Percentiles rank a stretch among this genome's conserved stretches.
Conservation (phyloP, 1,140 invertebrate species). For the Sitobion miscanthi region DNA sequence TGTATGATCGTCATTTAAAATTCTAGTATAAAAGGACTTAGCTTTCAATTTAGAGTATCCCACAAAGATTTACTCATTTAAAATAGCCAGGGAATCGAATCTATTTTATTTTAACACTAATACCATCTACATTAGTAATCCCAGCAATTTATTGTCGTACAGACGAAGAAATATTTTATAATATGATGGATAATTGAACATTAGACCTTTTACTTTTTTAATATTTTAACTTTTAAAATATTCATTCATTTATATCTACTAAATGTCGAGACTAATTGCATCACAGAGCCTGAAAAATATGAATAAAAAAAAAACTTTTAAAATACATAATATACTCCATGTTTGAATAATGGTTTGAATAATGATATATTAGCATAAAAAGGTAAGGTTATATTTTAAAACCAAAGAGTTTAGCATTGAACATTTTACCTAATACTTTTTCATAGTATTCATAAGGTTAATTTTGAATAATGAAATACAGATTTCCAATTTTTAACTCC, state of each 20-base stretch:
- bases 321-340: neutral
- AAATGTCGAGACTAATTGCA: neutral
- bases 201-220: neutral
- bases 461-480: neutral
- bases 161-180: neutral
- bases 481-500: neutral
- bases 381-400: slow-evolving; percentile 9
- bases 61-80: neutral
- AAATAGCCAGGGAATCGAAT: neutral
- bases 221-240: neutral
- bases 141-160: neutral
- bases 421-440: neutral
- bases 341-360: slow-evolving; percentile 6
- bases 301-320: neutral
- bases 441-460: neutral
- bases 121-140: no score
- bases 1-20: neutral
- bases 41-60: neutral
- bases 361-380: slow-evolving; percentile 1
- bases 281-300: neutral
- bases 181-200: neutral
- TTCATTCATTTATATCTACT: neutral
- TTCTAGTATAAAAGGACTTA: neutral
- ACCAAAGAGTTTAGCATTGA: neutral
- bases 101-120: neutral